Evolutionary conservation across 1,140 invertebrate species (phyloP), one percentile per base, ranked within the genome.

Genomic region (Drosophila novamexicana): DNA sequence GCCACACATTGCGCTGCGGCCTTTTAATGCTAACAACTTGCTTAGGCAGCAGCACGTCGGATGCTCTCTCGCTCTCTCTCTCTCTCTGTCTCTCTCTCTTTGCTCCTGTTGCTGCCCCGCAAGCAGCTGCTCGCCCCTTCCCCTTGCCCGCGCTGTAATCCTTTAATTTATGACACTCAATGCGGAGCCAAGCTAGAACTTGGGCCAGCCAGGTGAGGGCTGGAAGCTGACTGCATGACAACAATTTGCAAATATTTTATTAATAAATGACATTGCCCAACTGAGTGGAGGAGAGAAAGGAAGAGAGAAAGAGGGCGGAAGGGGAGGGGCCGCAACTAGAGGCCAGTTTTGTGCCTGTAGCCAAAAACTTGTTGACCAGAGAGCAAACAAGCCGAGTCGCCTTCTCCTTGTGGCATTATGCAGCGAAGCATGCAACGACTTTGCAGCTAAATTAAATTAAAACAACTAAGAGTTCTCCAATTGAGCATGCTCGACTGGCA

Each of bases 161-260:
- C 75, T 70, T 75, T 61, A 70, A 78, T 78, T 78, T 78, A 78
- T 75, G 72, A 59, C 75, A 72, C 63, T 65, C 65, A 36, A 52
- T n/a, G 45, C 53, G 72, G 58, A 82, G 66, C 49, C 77, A 77
- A 85, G 22, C 82, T 75, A 81, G 78, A 75, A 69, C 63, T 45
- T 49, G 56, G 75, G 45, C 36, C 58, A 39, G 42, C 39, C 59
- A 12, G 1, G 36, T 16, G 54, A 18, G 8, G 16, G 10, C 12
- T 22, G 14, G 16, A 9, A 16, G 36, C 36, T 49, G 59, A 40
- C 49, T 61, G 18, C 81, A 90, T 81, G 84, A 84, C 81, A 89
- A 90, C 84, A 89, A 89, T 89, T 89, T 89, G 84, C 84, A 84
- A 89, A 84, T 90, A 84, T 89, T 89, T 89, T 89, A 90, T 89